Conservation (phyloP, 2,113 vertebrate genomes). For the Rhinichthys klamathensis region DNA sequence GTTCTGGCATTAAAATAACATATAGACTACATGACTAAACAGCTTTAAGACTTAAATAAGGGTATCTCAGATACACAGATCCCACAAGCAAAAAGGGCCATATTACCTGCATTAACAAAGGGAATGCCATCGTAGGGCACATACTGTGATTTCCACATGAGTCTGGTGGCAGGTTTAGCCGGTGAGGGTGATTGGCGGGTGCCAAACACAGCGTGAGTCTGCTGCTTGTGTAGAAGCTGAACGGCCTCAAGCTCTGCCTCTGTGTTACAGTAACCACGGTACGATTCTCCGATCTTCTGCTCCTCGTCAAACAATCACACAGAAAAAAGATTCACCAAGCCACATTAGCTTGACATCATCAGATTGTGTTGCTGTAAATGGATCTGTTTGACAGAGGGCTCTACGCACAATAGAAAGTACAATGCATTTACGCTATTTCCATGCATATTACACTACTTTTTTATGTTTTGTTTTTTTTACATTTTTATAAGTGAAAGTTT, state of each 20-base stretch:
- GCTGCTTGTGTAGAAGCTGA: constrained; percentile 82
- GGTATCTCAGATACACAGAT: background rate
- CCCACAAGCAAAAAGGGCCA: background rate
- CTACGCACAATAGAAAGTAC: background rate
- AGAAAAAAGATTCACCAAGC: constrained; percentile 27
- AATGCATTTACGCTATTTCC: background rate
- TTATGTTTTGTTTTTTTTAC: too few species aligned
- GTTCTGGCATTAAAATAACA: background rate
- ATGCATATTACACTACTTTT: background rate
- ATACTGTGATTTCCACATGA: constrained; percentile 90
- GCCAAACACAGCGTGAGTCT: constrained; percentile 83
- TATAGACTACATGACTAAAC: background rate
- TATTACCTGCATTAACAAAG: constrained; percentile 86
- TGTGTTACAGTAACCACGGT: constrained; percentile 82
- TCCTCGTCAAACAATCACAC: background rate
- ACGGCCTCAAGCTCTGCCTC: constrained; percentile 82
- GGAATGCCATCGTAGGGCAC: constrained; percentile 87
- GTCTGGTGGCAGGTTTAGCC: constrained; percentile 82
- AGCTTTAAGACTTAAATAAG: background rate
- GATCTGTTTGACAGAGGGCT: background rate
- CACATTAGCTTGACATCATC: constrained; percentile 17
- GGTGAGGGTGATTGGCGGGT: constrained; percentile 84
- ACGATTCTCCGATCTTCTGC: constrained; percentile 88
- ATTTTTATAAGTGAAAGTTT: background rate
- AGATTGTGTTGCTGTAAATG: background rate